Base-by-base conservation (phyloP, 2,797 vertebrate species). In the Adelosebastes latens region DNA sequence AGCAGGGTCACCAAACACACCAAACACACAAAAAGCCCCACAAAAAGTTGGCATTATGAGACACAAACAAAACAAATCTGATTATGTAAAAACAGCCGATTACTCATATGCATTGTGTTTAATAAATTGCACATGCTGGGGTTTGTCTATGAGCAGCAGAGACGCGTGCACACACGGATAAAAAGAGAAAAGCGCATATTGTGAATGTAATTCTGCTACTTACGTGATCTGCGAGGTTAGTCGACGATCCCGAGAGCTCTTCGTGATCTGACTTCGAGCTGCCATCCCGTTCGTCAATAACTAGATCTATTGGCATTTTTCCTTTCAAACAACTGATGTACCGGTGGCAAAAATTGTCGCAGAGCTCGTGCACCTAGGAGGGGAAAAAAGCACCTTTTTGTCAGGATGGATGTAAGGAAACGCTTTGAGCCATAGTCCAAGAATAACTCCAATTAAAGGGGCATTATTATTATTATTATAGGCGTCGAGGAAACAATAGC, bases 291-390 rank as follows among this genome's bases (percentile, higher is more conserved):
- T 99, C 98, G 89, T 99, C 99, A 89, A 99, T 99, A 93, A 99
- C 99, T 77, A 99, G 97, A 95, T 99, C 99, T 95, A 99, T 99
- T 93, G 99, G 99, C 99, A 99, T 99, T 97, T 99, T 99, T 93
- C 99, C 99, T 97, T 99, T 99, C 96, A 99, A 97, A 97, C 99
- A 99, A 91, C 99, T 99, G 96, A 99, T 99, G 97, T 99, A 99
- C 97, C 99, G 98, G 93, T 99, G 98, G 96, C 99, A 99, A 96
- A 99, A 99, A 96, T 99, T 99, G 96, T 99, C 99, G 77, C 99
- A 99, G 94, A 99, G 97, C 95, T 99, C 99, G 65, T 99, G 99
- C 94, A 99, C 99, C 99, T 99, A n/a, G 80, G 60, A 14, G 18
- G 62, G 61, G 81, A 78, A 76, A 82, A 92, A 92, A 95, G 88